Evolutionary conservation across 2,888 invertebrate genomes (phyloP).

Genomic region (Epistrophe eligans): DNA sequence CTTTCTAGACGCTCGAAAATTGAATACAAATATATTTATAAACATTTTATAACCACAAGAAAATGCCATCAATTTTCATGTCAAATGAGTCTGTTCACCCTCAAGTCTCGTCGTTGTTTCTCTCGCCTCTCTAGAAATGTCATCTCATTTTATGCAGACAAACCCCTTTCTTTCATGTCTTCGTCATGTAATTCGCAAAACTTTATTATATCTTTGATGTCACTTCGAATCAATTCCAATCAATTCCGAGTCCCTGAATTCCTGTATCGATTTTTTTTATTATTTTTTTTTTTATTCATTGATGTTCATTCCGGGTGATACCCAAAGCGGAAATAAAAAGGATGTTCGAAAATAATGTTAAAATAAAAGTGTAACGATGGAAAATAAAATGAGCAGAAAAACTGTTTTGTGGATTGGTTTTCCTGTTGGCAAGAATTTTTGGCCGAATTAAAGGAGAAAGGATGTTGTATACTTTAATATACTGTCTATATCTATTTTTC

Average conservation of each 20-base stretch:
- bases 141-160: slow-evolving; percentile 63
- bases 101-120: slow-evolving; percentile 47
- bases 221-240: slow-evolving; percentile 75
- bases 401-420: slow-evolving; percentile 45
- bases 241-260: slow-evolving; percentile 70
- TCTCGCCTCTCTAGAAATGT: slow-evolving; percentile 63
- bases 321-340: slow-evolving; percentile 62
- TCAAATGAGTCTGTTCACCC: slow-evolving; percentile 78
- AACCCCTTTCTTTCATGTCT: slow-evolving; percentile 51
- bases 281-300: background rate
- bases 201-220: slow-evolving; percentile 71
- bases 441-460: background rate
- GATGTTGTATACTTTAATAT: background rate
- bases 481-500: background rate
- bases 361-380: slow-evolving; percentile 47
- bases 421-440: background rate
- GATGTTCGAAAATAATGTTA: slow-evolving; percentile 53
- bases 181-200: slow-evolving; percentile 75
- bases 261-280: slow-evolving; percentile 63
- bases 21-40: slow-evolving; percentile 4
- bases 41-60: slow-evolving; percentile 39
- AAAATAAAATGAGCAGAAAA: slow-evolving; percentile 68
- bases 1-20: slow-evolving; percentile 1
- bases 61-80: slow-evolving; percentile 78
- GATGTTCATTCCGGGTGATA: slow-evolving; percentile 10